Evolutionary conservation across 2,797 vertebrate species (phyloP).

Genomic region (Coregonus sp.): DNA sequence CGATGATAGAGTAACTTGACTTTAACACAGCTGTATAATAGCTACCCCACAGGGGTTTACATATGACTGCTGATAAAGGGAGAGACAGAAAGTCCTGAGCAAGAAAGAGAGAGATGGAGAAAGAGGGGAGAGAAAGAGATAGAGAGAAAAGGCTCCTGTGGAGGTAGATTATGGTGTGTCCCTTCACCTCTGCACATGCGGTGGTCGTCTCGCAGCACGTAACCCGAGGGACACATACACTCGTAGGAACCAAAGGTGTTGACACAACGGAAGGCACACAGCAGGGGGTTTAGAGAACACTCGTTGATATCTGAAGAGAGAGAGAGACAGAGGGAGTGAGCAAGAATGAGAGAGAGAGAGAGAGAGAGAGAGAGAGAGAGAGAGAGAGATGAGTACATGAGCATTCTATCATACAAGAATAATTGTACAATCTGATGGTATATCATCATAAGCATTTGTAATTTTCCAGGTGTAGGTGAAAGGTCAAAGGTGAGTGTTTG

Average conservation of each 20-base stretch:
- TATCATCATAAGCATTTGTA: not conserved
- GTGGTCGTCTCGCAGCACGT: constrained; percentile 86
- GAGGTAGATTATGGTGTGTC: not conserved
- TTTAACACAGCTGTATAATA: not conserved
- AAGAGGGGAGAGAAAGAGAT: not conserved
- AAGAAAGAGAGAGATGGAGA: not conserved
- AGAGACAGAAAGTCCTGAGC: not conserved
- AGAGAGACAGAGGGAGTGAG: not conserved
- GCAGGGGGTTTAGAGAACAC: constrained; percentile 88
- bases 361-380: not conserved
- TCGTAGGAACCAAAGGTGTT: constrained; percentile 93
- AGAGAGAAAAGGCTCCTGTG: not conserved
- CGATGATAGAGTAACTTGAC: not conserved
- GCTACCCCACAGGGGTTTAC: not conserved
- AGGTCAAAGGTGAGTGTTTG: not conserved
- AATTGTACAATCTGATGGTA: not conserved
- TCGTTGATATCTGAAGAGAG: constrained; percentile 86
- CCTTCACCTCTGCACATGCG: constrained; percentile 91
- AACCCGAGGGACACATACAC: constrained; percentile 91
- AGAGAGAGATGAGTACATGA: not conserved
- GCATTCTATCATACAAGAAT: not conserved
- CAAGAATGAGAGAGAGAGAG: not conserved
- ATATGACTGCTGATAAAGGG: not conserved
- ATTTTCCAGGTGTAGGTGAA: constrained; percentile 1
- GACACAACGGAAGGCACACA: constrained; percentile 94